Evolutionary conservation across 37 sponge, comb jelly and placozoan genomes (phyloP).

Genomic region (Haliclona indistincta): DNA sequence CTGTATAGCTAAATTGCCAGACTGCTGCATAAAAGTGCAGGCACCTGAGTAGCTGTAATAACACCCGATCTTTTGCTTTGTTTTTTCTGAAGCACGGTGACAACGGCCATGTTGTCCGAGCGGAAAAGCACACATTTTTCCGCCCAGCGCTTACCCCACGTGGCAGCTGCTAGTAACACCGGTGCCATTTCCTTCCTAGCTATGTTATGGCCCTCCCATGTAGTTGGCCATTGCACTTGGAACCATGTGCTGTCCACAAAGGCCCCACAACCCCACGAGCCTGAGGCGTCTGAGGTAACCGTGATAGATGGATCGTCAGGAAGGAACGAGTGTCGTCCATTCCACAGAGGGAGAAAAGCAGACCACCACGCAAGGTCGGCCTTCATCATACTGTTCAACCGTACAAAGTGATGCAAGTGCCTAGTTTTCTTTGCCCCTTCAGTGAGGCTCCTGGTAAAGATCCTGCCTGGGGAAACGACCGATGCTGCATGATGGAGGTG

Average conservation of each 20-base stretch:
- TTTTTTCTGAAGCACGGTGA: background rate
- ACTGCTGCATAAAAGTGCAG: slow-evolving; percentile 4
- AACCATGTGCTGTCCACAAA: slow-evolving; percentile 1
- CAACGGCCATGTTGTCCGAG: slow-evolving; percentile 19
- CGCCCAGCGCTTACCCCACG: slow-evolving; percentile 12
- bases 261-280: too few species aligned
- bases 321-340: slow-evolving; percentile 4
- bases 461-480: background rate
- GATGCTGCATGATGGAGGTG: background rate
- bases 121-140: background rate
- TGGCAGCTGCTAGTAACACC: slow-evolving; percentile 14
- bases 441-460: background rate
- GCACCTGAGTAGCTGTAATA: slow-evolving; percentile 24
- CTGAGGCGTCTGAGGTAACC: background rate
- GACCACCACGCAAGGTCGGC: slow-evolving; percentile 34
- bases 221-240: slow-evolving; percentile 5
- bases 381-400: slow-evolving; percentile 2
- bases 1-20: background rate
- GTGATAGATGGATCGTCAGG: background rate
- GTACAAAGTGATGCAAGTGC: background rate
- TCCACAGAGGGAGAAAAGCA: slow-evolving; percentile 12
- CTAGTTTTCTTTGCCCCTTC: background rate
- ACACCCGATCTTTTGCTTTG: background rate
- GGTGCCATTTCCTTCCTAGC: slow-evolving; percentile 22
- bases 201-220: background rate